phyloP scores from a whole-genome alignment of 2,113 vertebrate genomes.

The Anhinga rufa region DNA sequence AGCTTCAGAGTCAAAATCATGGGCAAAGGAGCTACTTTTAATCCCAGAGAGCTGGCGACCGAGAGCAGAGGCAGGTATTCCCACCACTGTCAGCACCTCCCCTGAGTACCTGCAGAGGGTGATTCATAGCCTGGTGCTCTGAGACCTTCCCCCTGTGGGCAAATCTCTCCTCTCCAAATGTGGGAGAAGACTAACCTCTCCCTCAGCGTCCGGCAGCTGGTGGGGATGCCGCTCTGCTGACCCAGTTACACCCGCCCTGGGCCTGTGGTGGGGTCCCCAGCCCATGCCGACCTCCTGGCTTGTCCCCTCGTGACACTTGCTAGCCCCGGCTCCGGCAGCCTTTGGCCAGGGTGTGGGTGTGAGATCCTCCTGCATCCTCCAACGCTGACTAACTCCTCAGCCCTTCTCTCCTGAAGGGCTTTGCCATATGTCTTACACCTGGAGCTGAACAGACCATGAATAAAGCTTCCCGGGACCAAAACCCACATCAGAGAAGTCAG shows the following conservation, averaged over 20 bases:
- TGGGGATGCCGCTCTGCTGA: background rate
- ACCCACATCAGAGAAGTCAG: background rate
- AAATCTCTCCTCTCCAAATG: rapidly evolving
- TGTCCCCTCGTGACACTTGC: background rate
- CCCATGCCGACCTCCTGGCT: background rate
- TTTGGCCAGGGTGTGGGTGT: rapidly evolving
- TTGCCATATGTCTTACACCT: background rate
- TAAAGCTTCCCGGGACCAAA: background rate
- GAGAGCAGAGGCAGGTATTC: background rate
- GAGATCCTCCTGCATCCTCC: background rate
- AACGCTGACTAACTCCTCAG: background rate
- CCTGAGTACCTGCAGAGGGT: background rate
- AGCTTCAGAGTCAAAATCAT: background rate
- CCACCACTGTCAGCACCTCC: background rate
- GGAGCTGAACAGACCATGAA: background rate
- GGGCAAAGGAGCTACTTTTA: background rate
- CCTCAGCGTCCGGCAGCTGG: background rate
- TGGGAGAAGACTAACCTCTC: background rate
- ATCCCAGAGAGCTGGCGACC: rapidly evolving
- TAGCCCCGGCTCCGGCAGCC: background rate
- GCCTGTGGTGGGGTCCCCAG: background rate
- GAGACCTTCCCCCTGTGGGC: background rate
- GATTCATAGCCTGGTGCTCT: background rate
- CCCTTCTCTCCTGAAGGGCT: background rate
- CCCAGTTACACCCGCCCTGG: background rate